These are phyloP conservation scores for Asbolus verrucosus DNA, from an alignment of 1,140 invertebrate genomes.

Conservation along the genomic window DNA sequence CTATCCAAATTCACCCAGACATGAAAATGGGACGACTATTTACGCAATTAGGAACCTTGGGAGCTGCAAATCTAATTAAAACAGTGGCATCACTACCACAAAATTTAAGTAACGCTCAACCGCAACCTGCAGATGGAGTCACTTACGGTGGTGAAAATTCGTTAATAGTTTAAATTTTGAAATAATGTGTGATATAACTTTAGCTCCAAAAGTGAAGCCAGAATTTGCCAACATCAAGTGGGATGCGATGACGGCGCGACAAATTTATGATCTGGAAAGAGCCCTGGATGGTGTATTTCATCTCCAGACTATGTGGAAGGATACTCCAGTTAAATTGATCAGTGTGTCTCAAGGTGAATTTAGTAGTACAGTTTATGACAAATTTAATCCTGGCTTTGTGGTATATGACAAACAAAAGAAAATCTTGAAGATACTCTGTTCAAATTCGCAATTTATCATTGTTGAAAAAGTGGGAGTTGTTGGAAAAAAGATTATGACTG, in stretches of 20 bases:
- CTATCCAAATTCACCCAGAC: conserved; percentile 71
- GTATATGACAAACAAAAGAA: conserved; percentile 68
- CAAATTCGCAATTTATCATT: conserved; percentile 70
- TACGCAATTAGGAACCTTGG: conserved; percentile 74
- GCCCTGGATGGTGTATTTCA: conserved; percentile 75
- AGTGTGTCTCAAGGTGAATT: conserved; percentile 66
- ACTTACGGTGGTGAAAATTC: conserved; percentile 73
- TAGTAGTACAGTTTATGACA: conserved; percentile 27
- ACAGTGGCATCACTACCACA: conserved; percentile 73
- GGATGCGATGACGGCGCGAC: conserved; percentile 70
- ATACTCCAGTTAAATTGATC: conserved; percentile 71
- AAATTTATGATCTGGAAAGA: conserved; percentile 76
- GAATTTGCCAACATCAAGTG: conserved; percentile 73
- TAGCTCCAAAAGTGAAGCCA: conserved; percentile 78
- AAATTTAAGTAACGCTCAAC: conserved; percentile 69
- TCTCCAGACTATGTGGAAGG: conserved; percentile 72
- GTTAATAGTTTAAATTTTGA: too few relatives aligned
- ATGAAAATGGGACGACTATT: conserved; percentile 77
- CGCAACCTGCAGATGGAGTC: conserved; percentile 72
- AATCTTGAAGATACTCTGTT: conserved; percentile 71
- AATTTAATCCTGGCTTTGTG: conserved; percentile 64
- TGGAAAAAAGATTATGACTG: conserved; percentile 72
- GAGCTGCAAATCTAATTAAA: conserved; percentile 76
- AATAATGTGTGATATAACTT: conserved; percentile 58
- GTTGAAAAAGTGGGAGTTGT: conserved; percentile 70